Evolutionary conservation across 2,888 invertebrate species (phyloP), one percentile per base, ranked within the genome.

Genomic region (Ctenicera cuprea): DNA sequence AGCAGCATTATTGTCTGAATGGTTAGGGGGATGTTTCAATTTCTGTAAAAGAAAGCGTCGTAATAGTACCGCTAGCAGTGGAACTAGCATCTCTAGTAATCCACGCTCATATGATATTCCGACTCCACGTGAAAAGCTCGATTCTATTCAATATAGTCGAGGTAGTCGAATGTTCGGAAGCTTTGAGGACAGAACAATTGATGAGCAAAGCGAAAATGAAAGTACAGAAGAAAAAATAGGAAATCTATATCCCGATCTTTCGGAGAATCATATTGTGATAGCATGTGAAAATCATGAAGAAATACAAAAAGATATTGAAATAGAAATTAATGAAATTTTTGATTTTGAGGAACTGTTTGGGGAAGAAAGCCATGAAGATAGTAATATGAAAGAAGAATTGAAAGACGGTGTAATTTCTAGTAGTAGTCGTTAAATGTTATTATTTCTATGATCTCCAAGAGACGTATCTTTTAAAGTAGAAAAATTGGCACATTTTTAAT

Each of bases 1-100:
- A 0, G 87, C 90, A 2, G 90, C 91, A 3, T 86, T 94, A 9
- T 79, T 92, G 12, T 91, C 93, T 0, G 95, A 95, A 87, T 92
- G 91, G 87, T 90, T 93, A 81, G 92, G 93, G 18, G 93, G 93
- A 1, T 92, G 92, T 74, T 88, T 92, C 0, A 90, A 89, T 80
- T 89, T 89, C 79, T 92, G 92, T 78, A 86, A 87, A 75, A 78
- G 79, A 16, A 85, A 85, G 22, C 81, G 76, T 9, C 41, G 75
- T 12, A 70, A 52, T 12, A 82, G 81, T 33, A 71, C 70, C 0
- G 77, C 76, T 22, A 81, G 80, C 4, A 83, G 85, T 12, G 16
- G 45, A 16, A 45, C 4, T 16, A 52, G 85, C n/a, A 50, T 75
- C n/a, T 20, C 59, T 1, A 86, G 84, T 71, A 86, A 86, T 74